Evolutionary conservation across 2,888 invertebrate species (phyloP).

Genomic region (Parasteatoda lunata): DNA sequence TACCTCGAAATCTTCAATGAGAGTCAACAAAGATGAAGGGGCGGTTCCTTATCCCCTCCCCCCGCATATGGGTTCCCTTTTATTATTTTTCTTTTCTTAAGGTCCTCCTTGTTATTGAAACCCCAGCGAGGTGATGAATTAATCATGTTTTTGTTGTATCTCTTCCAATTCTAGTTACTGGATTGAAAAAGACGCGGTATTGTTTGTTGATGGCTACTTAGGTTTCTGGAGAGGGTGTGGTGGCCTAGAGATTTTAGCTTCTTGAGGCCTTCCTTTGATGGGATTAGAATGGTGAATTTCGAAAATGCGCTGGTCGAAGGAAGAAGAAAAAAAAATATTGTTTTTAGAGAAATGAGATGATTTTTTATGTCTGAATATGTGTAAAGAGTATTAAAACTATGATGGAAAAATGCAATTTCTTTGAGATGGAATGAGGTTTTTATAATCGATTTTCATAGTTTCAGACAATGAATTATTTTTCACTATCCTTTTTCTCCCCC

Average conservation of each 20-base stretch:
- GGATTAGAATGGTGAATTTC: constrained; percentile 33
- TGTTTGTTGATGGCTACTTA: constrained; percentile 46
- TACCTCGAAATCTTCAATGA: constrained; percentile 22
- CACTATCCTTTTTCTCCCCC: neutral
- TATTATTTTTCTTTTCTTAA: constrained; percentile 37
- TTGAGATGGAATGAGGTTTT: neutral
- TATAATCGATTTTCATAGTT: neutral
- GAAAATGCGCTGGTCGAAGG: neutral
- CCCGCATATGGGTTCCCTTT: constrained; percentile 37
- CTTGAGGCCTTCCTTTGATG: constrained; percentile 30
- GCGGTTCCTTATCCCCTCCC: neutral
- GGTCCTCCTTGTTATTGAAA: constrained; percentile 46
- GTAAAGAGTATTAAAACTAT: neutral
- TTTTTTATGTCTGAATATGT: neutral
- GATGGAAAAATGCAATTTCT: neutral
- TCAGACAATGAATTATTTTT: constrained; percentile 2
- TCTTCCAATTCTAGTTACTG: neutral
- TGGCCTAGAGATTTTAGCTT: constrained; percentile 18
- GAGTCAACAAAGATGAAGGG: constrained; percentile 51
- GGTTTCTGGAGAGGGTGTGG: constrained; percentile 1
- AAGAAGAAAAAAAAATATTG: neutral
- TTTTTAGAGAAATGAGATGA: neutral
- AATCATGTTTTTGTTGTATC: constrained; percentile 55
- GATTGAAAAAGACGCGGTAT: constrained; percentile 7
- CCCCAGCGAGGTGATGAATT: constrained; percentile 44